Conservation (phyloP, 2,113 vertebrate genomes). For the Phocoena sinus region DNA sequence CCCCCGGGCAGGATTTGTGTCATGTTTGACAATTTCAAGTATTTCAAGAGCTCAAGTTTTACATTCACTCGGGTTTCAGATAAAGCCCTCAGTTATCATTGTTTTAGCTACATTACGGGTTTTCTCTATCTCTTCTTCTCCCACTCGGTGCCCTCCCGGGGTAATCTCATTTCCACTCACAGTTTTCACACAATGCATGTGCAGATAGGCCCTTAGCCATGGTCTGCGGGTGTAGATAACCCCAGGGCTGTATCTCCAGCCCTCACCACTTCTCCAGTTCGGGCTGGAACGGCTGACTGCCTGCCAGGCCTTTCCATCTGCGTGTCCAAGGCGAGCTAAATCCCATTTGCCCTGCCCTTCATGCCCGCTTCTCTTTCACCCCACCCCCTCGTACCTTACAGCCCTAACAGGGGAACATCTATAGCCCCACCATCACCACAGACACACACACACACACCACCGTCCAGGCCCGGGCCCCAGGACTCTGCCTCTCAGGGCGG, state of each 20-base stretch:
- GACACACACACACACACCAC: neutral
- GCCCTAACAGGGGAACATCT: too few relatives aligned
- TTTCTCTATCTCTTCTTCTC: neutral
- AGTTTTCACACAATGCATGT: accelerated
- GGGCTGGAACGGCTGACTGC: neutral
- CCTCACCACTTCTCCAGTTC: neutral
- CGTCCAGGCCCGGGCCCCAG: neutral
- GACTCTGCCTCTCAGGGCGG: neutral
- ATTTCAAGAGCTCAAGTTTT: neutral
- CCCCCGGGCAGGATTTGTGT: neutral
- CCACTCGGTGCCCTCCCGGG: accelerated
- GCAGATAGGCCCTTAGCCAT: accelerated
- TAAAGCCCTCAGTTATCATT: neutral
- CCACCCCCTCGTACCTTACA: neutral
- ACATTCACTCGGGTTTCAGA: neutral
- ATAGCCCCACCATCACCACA: too few relatives aligned
- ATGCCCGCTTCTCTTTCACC: too few relatives aligned
- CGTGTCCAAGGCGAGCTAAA: neutral
- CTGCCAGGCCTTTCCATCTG: neutral
- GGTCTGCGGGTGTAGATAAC: too few relatives aligned
- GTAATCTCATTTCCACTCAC: too few relatives aligned
- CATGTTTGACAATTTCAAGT: neutral
- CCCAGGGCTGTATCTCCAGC: neutral
- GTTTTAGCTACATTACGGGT: neutral
- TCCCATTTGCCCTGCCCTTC: neutral